Evolutionary conservation across 2,797 vertebrate genomes (phyloP), one percentile per base, ranked within the genome.

Genomic region (Poecilia wingei): DNA sequence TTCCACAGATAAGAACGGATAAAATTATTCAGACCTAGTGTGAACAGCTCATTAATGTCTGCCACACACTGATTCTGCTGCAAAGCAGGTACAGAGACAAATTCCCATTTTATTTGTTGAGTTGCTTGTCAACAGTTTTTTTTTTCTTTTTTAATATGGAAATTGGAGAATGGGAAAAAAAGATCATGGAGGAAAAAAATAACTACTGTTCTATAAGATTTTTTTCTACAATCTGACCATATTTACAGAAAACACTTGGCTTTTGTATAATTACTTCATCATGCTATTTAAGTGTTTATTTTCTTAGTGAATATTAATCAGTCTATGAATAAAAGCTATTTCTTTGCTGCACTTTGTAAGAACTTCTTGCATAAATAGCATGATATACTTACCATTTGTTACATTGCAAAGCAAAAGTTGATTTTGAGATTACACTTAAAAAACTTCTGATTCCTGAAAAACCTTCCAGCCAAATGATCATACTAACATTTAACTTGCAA

Each of bases 1-100:
- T 79, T 80, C 78, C 76, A 74, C 86, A 85, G 88, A 94, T 88
- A 85, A 86, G 87, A 85, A 88, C 16, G 83, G 87, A 93, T 93
- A 86, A 92, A 93, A 90, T 90, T 88, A 81, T 83, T 77, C 89
- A 88, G 84, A 87, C 79, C 39, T 84, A 79, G 70, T 80, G 46
- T 87, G 88, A 91, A 89, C 86, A 80, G 91, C 57, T 78, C 88
- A 82, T 88, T 88, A 90, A 88, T 88, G 86, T 87, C 86, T 72
- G 43, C 78, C 77, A 66, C 81, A 77, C 80, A 61, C 39, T 10
- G 83, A 76, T 85, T 77, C 16, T 12, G 31, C 74, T 1, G 1
- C 61, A 68, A 74, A 66, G 64, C n/a, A 84, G 74, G 66, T 55
- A 74, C 51, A 6, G 69, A 78, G 51, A 49, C 68, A 64, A 74